phyloP scores from a whole-genome alignment of 2,888 invertebrate species.

The Oligia fasciuncula region DNA sequence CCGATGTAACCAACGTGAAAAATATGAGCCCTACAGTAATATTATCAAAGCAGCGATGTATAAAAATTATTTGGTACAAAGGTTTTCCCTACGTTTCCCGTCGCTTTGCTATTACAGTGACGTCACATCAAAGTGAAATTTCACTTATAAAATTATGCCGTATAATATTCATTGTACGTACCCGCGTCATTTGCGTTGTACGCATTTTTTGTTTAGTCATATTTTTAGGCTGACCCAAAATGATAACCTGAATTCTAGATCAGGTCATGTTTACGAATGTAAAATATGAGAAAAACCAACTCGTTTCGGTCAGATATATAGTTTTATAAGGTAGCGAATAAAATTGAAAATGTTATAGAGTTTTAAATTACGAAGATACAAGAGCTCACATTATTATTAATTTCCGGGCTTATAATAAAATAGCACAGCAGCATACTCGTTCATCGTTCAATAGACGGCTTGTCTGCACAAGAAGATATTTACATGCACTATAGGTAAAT shows the following conservation, averaged over 20 bases:
- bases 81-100: slow-evolving; percentile 53
- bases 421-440: slow-evolving; percentile 12
- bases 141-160: slow-evolving; percentile 37
- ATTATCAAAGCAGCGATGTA: slow-evolving; percentile 43
- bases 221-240: slow-evolving; percentile 38
- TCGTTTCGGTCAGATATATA: slow-evolving; percentile 23
- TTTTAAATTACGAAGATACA: slow-evolving; percentile 18
- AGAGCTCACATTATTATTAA: slow-evolving; percentile 4
- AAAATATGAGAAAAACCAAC: slow-evolving; percentile 39
- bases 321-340: slow-evolving; percentile 17
- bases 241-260: slow-evolving; percentile 42
- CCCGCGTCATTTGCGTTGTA: slow-evolving; percentile 10
- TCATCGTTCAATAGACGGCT: slow-evolving; percentile 15
- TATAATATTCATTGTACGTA: slow-evolving; percentile 17
- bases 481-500: background rate
- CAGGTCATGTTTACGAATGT: slow-evolving; percentile 35
- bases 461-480: background rate
- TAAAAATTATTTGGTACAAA: slow-evolving; percentile 29
- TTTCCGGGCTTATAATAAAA: slow-evolving; percentile 19
- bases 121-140: slow-evolving; percentile 49
- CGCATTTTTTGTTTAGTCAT: slow-evolving; percentile 19
- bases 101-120: slow-evolving; percentile 41
- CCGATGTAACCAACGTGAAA: slow-evolving; percentile 14
- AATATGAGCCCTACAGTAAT: slow-evolving; percentile 21
- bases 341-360: slow-evolving; percentile 5